A percentile compares a stretch with the other conserved stretches of the same genome.
Evolutionary conservation across 2,888 invertebrate genomes (phyloP).

Genomic region (Hipparchia semele): DNA sequence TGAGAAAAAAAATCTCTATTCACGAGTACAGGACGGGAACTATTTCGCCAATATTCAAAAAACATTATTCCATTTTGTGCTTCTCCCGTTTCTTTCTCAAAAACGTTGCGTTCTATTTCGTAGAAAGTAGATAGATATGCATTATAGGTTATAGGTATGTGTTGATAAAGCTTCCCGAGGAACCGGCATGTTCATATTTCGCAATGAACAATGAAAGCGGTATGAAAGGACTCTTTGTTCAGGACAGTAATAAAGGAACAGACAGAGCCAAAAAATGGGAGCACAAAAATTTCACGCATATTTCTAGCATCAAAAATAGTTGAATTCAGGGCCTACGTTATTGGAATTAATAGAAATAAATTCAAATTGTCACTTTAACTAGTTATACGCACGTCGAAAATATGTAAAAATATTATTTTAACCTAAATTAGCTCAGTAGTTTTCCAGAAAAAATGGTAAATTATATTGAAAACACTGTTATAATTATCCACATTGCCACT

Average conservation of each 20-base stretch:
- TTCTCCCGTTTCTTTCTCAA: not conserved
- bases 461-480: too few species aligned
- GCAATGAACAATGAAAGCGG: constrained; percentile 33
- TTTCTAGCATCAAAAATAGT: constrained; percentile 2
- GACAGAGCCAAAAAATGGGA: constrained; percentile 29
- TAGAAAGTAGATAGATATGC: not conserved
- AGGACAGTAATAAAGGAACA: constrained; percentile 32
- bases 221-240: constrained; percentile 38
- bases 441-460: too few species aligned
- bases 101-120: constrained; percentile 1
- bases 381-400: too few species aligned
- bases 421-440: too few species aligned
- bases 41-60: too few species aligned
- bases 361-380: too few species aligned
- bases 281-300: constrained; percentile 28
- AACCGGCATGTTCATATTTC: constrained; percentile 27
- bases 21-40: too few species aligned
- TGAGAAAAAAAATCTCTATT: too few species aligned
- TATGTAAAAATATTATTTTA: not conserved
- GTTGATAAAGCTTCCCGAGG: constrained; percentile 17
- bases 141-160: too few species aligned
- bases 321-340: not conserved
- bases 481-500: too few species aligned
- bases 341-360: not conserved
- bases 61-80: not conserved